phyloP scores from a whole-genome alignment of 2,888 invertebrate species.

The Amblyjoppa proteus region DNA sequence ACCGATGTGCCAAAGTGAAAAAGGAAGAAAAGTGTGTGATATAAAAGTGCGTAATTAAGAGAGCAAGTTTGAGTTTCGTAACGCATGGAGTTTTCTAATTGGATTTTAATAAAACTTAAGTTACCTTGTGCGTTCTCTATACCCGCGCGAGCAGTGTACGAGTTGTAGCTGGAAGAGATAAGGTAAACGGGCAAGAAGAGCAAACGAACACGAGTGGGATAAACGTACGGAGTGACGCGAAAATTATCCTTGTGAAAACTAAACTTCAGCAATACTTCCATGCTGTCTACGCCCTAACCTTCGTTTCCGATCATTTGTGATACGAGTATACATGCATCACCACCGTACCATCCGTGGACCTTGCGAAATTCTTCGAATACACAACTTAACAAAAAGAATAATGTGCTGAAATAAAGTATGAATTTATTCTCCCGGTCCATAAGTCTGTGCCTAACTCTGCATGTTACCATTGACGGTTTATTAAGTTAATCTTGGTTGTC shows the following conservation, averaged over 20 bases:
- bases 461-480: background rate
- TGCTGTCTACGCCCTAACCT: slow-evolving; percentile 65
- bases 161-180: slow-evolving; percentile 1
- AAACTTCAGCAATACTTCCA: slow-evolving; percentile 22
- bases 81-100: slow-evolving; percentile 5
- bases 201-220: background rate
- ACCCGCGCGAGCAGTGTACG: background rate
- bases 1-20: slow-evolving; percentile 43
- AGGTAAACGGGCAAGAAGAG: background rate
- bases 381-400: background rate
- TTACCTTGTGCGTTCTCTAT: slow-evolving; percentile 70
- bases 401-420: slow-evolving; percentile 2
- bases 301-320: slow-evolving; percentile 41
- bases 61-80: slow-evolving; percentile 80
- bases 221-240: background rate
- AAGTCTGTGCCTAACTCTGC: background rate
- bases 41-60: background rate
- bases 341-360: slow-evolving; percentile 6
- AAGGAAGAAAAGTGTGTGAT: background rate
- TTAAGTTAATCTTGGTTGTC: slow-evolving; percentile 1
- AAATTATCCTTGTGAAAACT: background rate
- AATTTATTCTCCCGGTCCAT: background rate
- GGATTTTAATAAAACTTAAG: background rate
- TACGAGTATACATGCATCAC: slow-evolving; percentile 19
- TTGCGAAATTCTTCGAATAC: slow-evolving; percentile 9